These are phyloP conservation scores for Cheilinus undulatus DNA, from an alignment of 2,113 vertebrate genomes.

Conservation along the genomic window DNA sequence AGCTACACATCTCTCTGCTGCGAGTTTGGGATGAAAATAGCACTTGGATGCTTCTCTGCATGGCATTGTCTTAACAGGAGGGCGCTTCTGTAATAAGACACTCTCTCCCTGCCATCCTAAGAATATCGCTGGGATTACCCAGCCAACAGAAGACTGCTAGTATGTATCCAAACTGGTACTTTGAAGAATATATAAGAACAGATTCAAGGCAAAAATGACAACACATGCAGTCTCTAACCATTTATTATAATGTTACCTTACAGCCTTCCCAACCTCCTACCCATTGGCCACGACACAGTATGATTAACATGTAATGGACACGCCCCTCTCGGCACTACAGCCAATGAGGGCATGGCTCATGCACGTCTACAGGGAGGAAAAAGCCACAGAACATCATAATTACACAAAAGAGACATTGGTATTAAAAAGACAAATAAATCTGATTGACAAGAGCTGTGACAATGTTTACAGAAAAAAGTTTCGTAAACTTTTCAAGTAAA, in stretches of 20 bases:
- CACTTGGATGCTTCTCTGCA: constrained; percentile 20
- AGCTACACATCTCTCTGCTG: background rate
- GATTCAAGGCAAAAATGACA: background rate
- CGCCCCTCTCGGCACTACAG: constrained; percentile 23
- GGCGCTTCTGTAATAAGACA: constrained; percentile 52
- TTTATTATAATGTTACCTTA: constrained; percentile 80
- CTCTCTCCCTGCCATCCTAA: background rate
- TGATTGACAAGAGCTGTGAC: constrained; percentile 58
- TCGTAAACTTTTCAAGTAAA: constrained; percentile 79
- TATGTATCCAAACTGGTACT: background rate
- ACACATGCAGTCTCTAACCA: constrained; percentile 36
- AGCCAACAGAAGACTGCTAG: background rate
- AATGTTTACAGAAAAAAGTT: constrained; percentile 56
- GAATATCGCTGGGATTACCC: constrained; percentile 18
- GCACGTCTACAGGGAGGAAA: constrained; percentile 61
- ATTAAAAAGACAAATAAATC: constrained; percentile 61
- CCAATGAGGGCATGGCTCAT: constrained; percentile 36
- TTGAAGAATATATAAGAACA: background rate
- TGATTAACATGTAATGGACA: constrained; percentile 59
- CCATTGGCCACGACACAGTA: constrained; percentile 57
- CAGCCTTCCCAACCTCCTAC: constrained; percentile 36
- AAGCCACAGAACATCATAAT: constrained; percentile 67
- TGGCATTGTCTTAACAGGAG: constrained; percentile 53
- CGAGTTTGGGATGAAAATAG: constrained; percentile 62
- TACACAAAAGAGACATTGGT: constrained; percentile 61